Conservation (phyloP, 2,888 invertebrate genomes). For the Oligia fasciuncula region DNA sequence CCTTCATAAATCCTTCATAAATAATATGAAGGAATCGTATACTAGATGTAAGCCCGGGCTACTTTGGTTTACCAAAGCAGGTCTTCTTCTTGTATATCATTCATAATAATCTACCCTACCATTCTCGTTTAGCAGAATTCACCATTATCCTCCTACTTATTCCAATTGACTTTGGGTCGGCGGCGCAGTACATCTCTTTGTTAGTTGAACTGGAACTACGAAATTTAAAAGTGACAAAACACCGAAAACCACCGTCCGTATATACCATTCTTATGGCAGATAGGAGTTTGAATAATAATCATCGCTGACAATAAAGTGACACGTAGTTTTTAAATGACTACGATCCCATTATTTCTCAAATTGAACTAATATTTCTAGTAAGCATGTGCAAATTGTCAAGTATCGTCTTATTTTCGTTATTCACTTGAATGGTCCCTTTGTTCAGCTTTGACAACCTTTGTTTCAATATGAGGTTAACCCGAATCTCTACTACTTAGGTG, state of each 20-base stretch:
- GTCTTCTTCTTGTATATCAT: background rate
- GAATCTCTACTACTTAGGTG: slow-evolving; percentile 7
- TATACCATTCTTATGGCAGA: background rate
- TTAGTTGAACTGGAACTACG: background rate
- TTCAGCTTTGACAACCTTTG: background rate
- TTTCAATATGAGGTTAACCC: background rate
- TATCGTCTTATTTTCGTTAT: background rate
- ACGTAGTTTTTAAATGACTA: background rate
- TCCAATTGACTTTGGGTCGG: background rate
- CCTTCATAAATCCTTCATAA: no score
- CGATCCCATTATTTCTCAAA: background rate
- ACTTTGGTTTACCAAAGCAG: background rate
- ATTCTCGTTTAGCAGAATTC: background rate
- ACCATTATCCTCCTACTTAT: background rate
- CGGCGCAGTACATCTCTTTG: background rate
- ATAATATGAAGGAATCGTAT: background rate
- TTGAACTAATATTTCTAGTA: background rate
- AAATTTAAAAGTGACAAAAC: background rate
- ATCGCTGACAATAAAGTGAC: background rate
- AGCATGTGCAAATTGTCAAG: background rate
- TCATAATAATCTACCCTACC: background rate
- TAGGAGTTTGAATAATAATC: background rate
- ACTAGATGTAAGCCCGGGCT: background rate
- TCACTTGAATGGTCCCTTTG: background rate
- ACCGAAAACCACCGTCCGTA: no score